Conservation (phyloP, 2,113 vertebrate species). For the Tringa solitaria region DNA sequence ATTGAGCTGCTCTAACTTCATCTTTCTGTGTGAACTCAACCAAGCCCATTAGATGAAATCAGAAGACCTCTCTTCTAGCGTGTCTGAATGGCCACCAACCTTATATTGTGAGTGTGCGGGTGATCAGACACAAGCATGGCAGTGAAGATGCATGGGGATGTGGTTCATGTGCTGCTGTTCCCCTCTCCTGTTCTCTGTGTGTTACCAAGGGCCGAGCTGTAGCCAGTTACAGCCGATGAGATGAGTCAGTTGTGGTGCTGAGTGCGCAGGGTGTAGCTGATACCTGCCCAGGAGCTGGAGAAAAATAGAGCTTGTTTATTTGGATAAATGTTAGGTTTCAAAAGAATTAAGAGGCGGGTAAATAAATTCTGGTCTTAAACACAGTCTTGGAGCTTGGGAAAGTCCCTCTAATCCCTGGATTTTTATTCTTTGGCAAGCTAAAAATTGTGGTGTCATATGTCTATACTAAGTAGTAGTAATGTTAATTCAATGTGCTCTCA, state of each 20-base stretch:
- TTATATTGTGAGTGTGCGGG: background rate
- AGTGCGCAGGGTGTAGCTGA: background rate
- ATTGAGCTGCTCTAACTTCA: background rate
- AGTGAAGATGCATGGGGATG: accelerated
- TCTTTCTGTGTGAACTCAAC: background rate
- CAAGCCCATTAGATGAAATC: background rate
- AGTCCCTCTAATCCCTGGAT: background rate
- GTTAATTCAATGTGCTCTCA: background rate
- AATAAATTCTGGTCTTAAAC: background rate
- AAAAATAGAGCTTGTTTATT: background rate
- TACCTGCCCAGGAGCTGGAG: background rate
- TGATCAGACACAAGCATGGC: background rate
- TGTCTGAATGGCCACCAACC: background rate
- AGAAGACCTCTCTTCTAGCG: background rate
- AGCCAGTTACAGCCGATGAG: accelerated
- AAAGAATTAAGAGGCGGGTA: background rate
- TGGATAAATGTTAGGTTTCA: background rate
- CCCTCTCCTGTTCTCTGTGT: background rate
- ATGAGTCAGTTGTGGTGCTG: background rate
- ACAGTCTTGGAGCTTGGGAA: background rate
- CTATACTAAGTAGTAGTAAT: background rate
- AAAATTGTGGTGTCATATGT: background rate
- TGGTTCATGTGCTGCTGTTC: background rate
- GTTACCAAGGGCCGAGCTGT: background rate
- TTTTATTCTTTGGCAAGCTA: background rate